A percentile compares a stretch with the other conserved stretches of the same genome.
Conservation (phyloP, 2,113 vertebrate species). For the Cebidichthys violaceus region DNA sequence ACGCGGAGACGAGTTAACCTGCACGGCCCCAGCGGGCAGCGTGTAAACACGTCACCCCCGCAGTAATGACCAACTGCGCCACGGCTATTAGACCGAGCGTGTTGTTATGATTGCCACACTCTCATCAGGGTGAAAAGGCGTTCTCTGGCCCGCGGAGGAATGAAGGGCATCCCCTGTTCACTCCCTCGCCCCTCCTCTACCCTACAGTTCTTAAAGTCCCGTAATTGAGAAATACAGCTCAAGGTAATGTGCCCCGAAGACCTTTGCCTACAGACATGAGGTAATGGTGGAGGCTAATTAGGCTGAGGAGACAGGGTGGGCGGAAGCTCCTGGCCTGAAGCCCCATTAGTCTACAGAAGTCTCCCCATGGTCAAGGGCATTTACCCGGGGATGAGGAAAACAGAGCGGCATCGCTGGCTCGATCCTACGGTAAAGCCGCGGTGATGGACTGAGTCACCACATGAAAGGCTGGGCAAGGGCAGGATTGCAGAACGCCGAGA, state of each 20-base stretch:
- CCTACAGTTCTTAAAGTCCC: conserved; percentile 18
- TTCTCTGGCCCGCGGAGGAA: conserved; percentile 34
- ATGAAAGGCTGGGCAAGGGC: conserved; percentile 63
- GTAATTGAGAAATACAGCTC: conserved; percentile 67
- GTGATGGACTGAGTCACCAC: conserved; percentile 66
- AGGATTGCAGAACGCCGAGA: conserved; percentile 31
- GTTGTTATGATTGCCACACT: conserved; percentile 68
- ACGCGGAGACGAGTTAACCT: conserved; percentile 31
- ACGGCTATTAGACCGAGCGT: conserved; percentile 23
- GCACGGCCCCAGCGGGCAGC: conserved; percentile 28
- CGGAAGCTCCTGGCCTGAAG: conserved; percentile 56
- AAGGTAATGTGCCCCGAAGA: conserved; percentile 64
- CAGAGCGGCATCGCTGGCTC: conserved; percentile 57
- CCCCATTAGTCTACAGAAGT: conserved; percentile 57
- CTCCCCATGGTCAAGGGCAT: conserved; percentile 67
- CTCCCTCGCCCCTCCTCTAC: not conserved
- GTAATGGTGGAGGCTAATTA: conserved; percentile 75
- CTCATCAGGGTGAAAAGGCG: conserved; percentile 46
- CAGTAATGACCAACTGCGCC: conserved; percentile 52
- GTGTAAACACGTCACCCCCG: conserved; percentile 37
- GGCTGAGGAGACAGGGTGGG: conserved; percentile 61
- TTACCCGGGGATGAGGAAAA: conserved; percentile 69
- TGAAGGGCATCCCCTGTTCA: conserved; percentile 58
- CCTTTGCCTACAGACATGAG: conserved; percentile 77
- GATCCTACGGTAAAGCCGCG: conserved; percentile 39